Base-by-base conservation (phyloP, 1,140 invertebrate species). In the Metopolophium dirhodum region DNA sequence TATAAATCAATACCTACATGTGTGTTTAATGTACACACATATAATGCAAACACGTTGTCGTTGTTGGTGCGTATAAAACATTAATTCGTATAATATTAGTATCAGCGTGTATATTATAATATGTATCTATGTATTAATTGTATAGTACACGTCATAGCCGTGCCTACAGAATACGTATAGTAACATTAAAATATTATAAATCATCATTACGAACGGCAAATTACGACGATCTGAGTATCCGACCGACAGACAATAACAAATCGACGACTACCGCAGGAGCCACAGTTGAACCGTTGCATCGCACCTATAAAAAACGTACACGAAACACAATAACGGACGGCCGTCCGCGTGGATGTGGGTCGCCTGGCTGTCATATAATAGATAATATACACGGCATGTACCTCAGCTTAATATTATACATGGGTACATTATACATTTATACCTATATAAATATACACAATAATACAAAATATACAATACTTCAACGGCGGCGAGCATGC, bases 271-370 rank as follows among this genome's bases (percentile, higher is more conserved):
- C 26, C 14, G 26, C 54, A 61, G 57, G 14, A 90, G 37, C 57
- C 85, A 41, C 82, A 3, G 41, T 4, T 41, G 41, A 41, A 41
- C 35, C 41, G 30, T n/a, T 77, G 18, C 47, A 90, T 90, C 37
- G 54, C 54, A 45, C 11, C 89, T 61, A 90, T n/a, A 68, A 90
- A 90, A 90, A 90, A 61, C 87, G 26, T 51, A 54, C 11, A 85
- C 35, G 22, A 41, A 41, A 88, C 49, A 88, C 45, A 90, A 68
- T 90, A 90, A 90, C 89, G 87, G 87, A 89, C 49, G 2, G 49
- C n/a, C 9, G 49, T 68, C 30, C n/a, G 23, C 41, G 18, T 41
- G 54, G 57, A 90, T 90, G 57, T 90, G 26, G 89, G 89, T 90
- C 89, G 89, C 26, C 47, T 4, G 9, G 61, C 61, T 77, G 61